Evolutionary conservation across 2,888 invertebrate genomes (phyloP), one percentile per base, ranked within the genome.

Genomic region (Pilophorus perplexus): DNA sequence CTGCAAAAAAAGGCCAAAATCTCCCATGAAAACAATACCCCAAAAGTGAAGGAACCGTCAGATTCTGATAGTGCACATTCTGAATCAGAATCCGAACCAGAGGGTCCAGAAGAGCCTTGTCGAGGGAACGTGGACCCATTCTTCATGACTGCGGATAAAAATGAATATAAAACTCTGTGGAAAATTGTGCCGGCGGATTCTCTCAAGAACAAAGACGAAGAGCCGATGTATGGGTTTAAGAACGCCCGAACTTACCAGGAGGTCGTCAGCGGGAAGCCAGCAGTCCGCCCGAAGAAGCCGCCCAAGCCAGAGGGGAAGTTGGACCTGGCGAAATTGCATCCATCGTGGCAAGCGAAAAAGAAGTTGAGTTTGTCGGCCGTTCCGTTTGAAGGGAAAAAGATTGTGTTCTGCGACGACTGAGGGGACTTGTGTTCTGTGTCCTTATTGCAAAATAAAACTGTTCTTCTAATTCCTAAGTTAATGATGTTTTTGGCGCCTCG

Each of bases 341-440:
- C 73, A 0, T 73, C 73, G 0, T 73, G 73, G 73, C 73, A 72
- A 67, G 73, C 73, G n/a, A 73, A 73, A 57, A 72, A 71, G 33
- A 73, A 72, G 59, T 65, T 69, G 50, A 52, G 69, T 23, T 48
- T 50, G 27, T 54, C 68, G 6, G 50, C 64, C 10, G 50, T 54
- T 20, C 69, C 71, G 40, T 72, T 72, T 59, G 67, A 71, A 68
- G 73, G 73, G 27, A 73, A 72, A 52, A 73, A 73, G 69, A 71
- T 73, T 57, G 70, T 65, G 25, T 73, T 73, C 69, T 69, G 71
- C 27, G 67, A 69, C 44, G 55, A 68, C 27, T 68, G 33, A 64
- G 27, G 3, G 2, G 16, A n/a, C n/a, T n/a, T n/a, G n/a, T n/a
- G n/a, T n/a, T n/a, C n/a, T n/a, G n/a, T n/a, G n/a, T n/a, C n/a